Conservation (phyloP, 2,113 vertebrate genomes). For the Psittacara wagleri region DNA sequence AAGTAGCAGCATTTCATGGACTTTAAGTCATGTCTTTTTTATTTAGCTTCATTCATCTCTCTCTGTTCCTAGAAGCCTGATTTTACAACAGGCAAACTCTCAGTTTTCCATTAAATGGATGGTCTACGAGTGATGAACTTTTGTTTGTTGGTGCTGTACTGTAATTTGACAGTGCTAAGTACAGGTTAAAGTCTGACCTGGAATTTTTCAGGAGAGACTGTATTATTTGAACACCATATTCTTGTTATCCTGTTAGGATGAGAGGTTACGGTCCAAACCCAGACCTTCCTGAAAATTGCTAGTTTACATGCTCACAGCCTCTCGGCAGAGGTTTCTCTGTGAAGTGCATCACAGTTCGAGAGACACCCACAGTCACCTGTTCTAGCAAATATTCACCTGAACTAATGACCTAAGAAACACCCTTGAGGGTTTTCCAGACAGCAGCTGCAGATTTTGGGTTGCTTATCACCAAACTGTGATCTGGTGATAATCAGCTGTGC, state of each 20-base stretch:
- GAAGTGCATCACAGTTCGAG: background rate
- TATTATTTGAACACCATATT: constrained; percentile 27
- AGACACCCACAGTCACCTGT: background rate
- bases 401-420: background rate
- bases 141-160: background rate
- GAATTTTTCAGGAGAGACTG: constrained; percentile 5
- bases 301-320: background rate
- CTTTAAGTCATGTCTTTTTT: background rate
- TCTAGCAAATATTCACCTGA: background rate
- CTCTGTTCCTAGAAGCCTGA: background rate
- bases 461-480: background rate
- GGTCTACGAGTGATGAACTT: background rate
- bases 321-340: background rate
- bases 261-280: background rate
- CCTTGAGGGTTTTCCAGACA: background rate
- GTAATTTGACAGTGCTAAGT: constrained; percentile 15
- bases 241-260: background rate
- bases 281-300: constrained; percentile 43
- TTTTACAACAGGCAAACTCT: background rate
- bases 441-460: background rate
- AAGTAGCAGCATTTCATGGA: background rate
- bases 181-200: constrained; percentile 29
- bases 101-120: background rate
- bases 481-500: background rate
- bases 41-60: background rate